Conservation (phyloP, 2,113 vertebrate species). For the Zapornia atra region DNA sequence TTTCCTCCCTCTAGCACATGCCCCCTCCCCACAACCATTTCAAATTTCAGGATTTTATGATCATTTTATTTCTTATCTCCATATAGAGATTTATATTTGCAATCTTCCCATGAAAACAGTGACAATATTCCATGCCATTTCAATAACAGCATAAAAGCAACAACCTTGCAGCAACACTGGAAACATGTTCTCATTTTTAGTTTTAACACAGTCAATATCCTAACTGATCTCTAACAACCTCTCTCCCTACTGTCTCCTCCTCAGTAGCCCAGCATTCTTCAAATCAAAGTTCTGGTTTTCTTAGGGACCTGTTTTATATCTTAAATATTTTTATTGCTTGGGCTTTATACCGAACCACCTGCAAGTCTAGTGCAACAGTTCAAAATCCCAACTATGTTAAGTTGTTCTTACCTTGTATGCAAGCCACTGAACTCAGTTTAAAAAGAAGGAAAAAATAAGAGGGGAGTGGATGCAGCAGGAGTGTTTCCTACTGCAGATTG, state of each 20-base stretch:
- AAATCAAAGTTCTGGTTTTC: constrained; percentile 18
- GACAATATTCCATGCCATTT: not conserved
- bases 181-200: not conserved
- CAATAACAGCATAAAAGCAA: not conserved
- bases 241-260: not conserved
- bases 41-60: constrained; percentile 25
- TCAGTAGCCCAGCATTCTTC: not conserved
- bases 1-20: constrained; percentile 8
- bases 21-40: not conserved
- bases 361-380: not conserved
- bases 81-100: not conserved
- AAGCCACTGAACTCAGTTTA: not conserved
- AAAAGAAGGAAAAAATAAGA: not conserved
- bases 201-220: not conserved
- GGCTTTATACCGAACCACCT: not conserved
- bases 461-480: not conserved
- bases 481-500: not conserved
- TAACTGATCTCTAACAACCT: not conserved
- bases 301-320: not conserved
- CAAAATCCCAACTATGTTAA: not conserved
- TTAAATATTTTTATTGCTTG: not conserved
- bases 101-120: not conserved
- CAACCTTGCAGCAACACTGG: not conserved
- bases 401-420: not conserved
- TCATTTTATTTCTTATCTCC: not conserved